Conservation (phyloP, 2,888 invertebrate species). For the Drosophila glabriapex region DNA sequence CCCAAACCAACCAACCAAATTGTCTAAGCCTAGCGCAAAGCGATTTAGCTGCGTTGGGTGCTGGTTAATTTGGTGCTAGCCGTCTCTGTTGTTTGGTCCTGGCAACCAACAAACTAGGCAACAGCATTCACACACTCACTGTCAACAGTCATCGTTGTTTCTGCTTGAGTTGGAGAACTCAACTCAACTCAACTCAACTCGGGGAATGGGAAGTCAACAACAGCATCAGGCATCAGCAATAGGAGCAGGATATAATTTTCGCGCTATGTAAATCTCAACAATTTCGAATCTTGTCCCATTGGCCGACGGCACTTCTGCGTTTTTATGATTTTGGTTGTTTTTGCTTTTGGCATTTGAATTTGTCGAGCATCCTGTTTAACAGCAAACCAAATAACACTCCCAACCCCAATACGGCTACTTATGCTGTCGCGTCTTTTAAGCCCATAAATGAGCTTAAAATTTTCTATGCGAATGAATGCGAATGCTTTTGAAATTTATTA, state of each 20-base stretch:
- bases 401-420: neutral
- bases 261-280: conserved; percentile 73
- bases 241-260: conserved; percentile 70
- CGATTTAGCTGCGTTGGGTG: conserved; percentile 50
- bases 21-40: conserved; percentile 66
- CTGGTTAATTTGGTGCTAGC: neutral
- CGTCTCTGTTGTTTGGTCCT: conserved; percentile 3
- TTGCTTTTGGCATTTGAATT: conserved; percentile 68
- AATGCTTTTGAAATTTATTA: conserved; percentile 83
- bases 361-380: conserved; percentile 68
- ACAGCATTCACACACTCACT: conserved; percentile 7
- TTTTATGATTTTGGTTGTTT: conserved; percentile 60
- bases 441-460: conserved; percentile 84
- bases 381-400: conserved; percentile 7
- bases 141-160: conserved; percentile 9
- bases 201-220: neutral
- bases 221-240: neutral
- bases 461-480: conserved; percentile 83
- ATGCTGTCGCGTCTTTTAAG: conserved; percentile 71
- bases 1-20: conserved; percentile 8
- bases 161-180: neutral
- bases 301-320: conserved; percentile 67
- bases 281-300: conserved; percentile 63
- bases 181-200: neutral
- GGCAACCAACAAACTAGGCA: conserved; percentile 24